Percentiles rank a stretch among this genome's conserved stretches.
These are phyloP conservation scores for Tarsius wallacei DNA, from an alignment of 2,797 vertebrate genomes.

Conservation along the genomic window DNA sequence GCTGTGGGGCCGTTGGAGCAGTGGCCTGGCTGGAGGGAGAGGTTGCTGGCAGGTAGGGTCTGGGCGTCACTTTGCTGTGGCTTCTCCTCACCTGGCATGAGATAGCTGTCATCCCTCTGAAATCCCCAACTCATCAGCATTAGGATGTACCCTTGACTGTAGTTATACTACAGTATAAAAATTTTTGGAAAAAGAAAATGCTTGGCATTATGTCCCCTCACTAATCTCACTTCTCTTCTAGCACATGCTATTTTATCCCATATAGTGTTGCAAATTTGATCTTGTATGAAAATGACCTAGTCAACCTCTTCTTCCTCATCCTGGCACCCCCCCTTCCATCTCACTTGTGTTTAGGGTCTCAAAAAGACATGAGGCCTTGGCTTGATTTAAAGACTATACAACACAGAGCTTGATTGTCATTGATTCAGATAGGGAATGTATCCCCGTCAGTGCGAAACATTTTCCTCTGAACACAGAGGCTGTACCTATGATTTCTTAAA, in stretches of 20 bases:
- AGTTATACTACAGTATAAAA: background rate
- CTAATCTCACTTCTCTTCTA: background rate
- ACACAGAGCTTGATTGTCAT: background rate
- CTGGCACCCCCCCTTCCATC: background rate
- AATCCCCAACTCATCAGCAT: background rate
- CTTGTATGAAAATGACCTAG: background rate
- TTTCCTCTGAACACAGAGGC: background rate
- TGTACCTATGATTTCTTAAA: background rate
- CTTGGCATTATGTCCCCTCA: no score
- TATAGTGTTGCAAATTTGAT: background rate
- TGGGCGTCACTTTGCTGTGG: background rate
- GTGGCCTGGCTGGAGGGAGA: background rate
- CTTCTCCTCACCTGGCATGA: background rate
- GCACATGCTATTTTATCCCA: background rate
- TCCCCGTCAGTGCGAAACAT: no score
- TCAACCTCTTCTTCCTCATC: background rate
- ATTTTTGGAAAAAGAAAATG: background rate
- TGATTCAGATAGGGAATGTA: background rate
- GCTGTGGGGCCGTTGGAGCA: background rate
- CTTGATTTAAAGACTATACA: background rate
- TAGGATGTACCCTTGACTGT: background rate
- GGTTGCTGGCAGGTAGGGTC: background rate
- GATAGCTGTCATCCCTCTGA: background rate
- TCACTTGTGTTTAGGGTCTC: background rate
- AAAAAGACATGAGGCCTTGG: background rate